phyloP scores from a whole-genome alignment of 2,888 invertebrate genomes.

The Malacosoma neustria region DNA sequence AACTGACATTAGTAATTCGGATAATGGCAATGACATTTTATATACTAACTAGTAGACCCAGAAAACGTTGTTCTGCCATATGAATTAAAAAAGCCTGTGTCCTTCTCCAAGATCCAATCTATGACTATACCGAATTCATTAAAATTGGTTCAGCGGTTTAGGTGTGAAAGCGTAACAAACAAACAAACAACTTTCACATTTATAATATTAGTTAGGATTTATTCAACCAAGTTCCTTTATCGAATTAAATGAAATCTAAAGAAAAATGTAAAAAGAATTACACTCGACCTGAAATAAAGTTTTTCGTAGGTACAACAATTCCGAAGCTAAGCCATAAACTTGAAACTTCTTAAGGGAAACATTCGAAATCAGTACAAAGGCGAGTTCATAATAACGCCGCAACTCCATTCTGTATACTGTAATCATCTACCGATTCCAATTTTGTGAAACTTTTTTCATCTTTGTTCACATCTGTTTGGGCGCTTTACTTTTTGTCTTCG shows the following conservation, averaged over 20 bases:
- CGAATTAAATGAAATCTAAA: conserved; percentile 10
- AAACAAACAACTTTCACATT: too few species aligned
- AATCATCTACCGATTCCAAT: conserved; percentile 66
- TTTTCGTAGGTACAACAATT: conserved; percentile 41
- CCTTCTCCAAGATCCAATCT: too few species aligned
- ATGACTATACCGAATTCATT: too few species aligned
- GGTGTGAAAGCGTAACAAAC: too few species aligned
- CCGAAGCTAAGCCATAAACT: conserved; percentile 39
- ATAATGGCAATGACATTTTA: too few species aligned
- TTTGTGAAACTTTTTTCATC: conserved; percentile 68
- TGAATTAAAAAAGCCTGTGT: too few species aligned
- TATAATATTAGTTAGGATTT: too few species aligned
- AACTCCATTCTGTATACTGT: conserved; percentile 66
- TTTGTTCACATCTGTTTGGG: conserved; percentile 66
- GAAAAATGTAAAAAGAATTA: conserved; percentile 41
- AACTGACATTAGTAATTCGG: too few species aligned
- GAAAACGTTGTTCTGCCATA: too few species aligned
- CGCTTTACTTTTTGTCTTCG: conserved; percentile 40
- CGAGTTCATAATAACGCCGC: conserved; percentile 63
- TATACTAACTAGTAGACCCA: too few species aligned
- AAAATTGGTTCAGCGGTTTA: too few species aligned
- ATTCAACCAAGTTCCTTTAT: too few species aligned
- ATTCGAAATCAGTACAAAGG: conserved; percentile 62
- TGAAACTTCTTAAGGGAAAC: conserved; percentile 48
- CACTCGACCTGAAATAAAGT: conserved; percentile 48